These are phyloP conservation scores for Pampus argenteus DNA, from an alignment of 2,797 vertebrate genomes.

Conservation along the genomic window DNA sequence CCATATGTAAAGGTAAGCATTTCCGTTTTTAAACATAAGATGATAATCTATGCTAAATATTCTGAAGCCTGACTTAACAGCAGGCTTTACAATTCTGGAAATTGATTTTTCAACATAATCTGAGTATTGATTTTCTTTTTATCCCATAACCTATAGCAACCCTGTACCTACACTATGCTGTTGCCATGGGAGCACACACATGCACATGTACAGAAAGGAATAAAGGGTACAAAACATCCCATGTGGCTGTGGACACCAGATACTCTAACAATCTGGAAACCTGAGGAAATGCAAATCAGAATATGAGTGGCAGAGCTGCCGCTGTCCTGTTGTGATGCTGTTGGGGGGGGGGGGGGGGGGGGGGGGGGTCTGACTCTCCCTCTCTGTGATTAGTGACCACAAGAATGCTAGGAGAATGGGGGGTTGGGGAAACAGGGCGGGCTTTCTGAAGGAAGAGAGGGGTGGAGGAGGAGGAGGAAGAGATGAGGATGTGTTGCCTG, in stretches of 20 bases:
- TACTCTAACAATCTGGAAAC: background rate
- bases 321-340: slow-evolving; percentile 13
- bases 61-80: background rate
- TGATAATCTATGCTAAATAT: background rate
- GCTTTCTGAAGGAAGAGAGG: slow-evolving; percentile 49
- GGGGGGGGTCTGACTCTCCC: slow-evolving; percentile 18
- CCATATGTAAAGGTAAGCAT: background rate
- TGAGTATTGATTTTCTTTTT: slow-evolving; percentile 3
- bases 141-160: background rate
- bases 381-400: slow-evolving; percentile 50
- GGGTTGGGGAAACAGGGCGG: slow-evolving; percentile 39
- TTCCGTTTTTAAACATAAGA: background rate
- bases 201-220: background rate
- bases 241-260: slow-evolving; percentile 7
- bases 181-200: slow-evolving; percentile 45
- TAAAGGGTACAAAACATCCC: slow-evolving; percentile 8
- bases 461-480: slow-evolving; percentile 51
- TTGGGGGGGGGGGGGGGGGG: slow-evolving; percentile 19
- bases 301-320: slow-evolving; percentile 20
- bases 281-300: background rate
- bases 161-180: slow-evolving; percentile 13
- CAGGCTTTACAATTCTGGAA: background rate
- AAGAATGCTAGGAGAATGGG: slow-evolving; percentile 34
- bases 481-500: slow-evolving; percentile 59
- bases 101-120: slow-evolving; percentile 13